These are phyloP conservation scores for Himalopsyche japonica DNA, from an alignment of 2,888 invertebrate genomes.

Conservation along the genomic window DNA sequence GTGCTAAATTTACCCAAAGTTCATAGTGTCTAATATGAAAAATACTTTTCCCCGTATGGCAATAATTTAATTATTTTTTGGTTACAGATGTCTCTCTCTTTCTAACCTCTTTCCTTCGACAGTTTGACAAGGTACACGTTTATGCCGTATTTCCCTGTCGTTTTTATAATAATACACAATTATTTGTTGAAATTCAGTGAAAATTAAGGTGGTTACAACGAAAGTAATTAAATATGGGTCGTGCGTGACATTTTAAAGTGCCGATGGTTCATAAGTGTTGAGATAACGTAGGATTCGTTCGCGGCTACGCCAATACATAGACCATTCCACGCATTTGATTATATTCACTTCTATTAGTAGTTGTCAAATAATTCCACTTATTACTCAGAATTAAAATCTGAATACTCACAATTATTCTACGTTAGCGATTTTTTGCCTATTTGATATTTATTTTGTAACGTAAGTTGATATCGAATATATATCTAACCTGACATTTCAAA, in stretches of 20 bases:
- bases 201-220: conserved; percentile 18
- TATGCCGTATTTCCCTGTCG: conserved; percentile 13
- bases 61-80: neutral
- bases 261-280: conserved; percentile 39
- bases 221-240: neutral
- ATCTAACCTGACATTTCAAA: neutral
- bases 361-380: conserved; percentile 5
- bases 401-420: neutral
- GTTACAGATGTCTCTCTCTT: conserved; percentile 22
- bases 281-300: conserved; percentile 42
- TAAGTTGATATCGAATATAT: no score
- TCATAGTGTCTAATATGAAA: no score
- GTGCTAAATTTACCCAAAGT: no score
- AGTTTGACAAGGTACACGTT: conserved; percentile 41
- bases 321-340: neutral
- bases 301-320: neutral
- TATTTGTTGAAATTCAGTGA: neutral
- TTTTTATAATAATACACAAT: neutral
- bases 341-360: neutral
- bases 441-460: no score
- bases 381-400: neutral
- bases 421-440: no score
- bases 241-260: conserved; percentile 14
- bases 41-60: neutral
- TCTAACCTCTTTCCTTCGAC: conserved; percentile 38